phyloP scores from a whole-genome alignment of 2,888 invertebrate genomes.

The Gryllus longicercus region DNA sequence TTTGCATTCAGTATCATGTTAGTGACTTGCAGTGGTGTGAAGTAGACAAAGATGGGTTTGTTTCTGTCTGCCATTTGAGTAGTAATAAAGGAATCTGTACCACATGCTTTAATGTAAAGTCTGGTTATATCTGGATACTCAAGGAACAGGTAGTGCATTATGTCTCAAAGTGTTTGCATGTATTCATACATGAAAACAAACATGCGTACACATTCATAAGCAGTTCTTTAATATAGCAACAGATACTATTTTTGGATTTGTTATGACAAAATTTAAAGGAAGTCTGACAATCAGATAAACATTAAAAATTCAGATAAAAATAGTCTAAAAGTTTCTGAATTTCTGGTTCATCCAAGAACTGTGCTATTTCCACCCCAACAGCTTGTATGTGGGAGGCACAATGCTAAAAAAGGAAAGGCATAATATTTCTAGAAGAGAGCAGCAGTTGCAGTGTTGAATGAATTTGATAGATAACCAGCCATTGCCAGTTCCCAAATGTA shows the following conservation, averaged over 20 bases:
- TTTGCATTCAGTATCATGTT: conserved; percentile 24
- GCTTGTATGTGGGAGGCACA: neutral
- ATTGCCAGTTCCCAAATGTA: conserved; percentile 17
- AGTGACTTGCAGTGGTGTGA: conserved; percentile 17
- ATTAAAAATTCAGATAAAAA: neutral
- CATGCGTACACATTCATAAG: neutral
- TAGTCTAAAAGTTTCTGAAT: neutral
- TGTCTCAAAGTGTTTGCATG: neutral
- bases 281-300: conserved; percentile 4
- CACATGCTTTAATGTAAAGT: conserved; percentile 17
- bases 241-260: neutral
- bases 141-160: neutral
- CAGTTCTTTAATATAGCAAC: conserved; percentile 17
- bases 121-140: conserved; percentile 7
- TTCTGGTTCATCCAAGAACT: neutral
- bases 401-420: neutral
- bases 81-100: neutral
- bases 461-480: conserved; percentile 2
- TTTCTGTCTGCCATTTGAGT: neutral
- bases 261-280: neutral
- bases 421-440: neutral
- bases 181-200: neutral
- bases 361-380: neutral
- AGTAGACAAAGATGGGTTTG: conserved; percentile 17
- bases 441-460: conserved; percentile 4